These are phyloP conservation scores for Geotrypetes seraphini DNA, from an alignment of 2,797 vertebrate species.

Conservation along the genomic window DNA sequence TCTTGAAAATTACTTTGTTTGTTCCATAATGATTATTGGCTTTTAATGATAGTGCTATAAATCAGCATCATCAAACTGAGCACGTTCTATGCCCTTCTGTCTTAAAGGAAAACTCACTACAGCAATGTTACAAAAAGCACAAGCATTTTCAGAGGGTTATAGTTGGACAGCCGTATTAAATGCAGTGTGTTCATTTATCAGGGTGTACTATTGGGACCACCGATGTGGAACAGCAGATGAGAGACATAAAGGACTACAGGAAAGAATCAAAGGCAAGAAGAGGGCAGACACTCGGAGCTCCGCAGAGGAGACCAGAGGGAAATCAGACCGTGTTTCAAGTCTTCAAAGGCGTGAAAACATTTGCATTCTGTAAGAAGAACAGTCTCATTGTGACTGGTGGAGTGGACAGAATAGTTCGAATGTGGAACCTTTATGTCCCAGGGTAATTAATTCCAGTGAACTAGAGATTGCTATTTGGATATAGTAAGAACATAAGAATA, in stretches of 20 bases:
- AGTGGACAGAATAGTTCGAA: conserved; percentile 46
- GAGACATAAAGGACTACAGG: conserved; percentile 40
- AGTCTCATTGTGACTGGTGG: conserved; percentile 58
- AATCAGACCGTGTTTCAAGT: conserved; percentile 49
- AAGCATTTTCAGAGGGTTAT: no score
- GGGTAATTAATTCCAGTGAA: conserved; percentile 21
- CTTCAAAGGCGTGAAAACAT: conserved; percentile 52
- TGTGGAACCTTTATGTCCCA: conserved; percentile 61
- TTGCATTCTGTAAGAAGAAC: conserved; percentile 49
- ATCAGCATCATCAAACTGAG: no score
- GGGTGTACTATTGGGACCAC: conserved; percentile 41
- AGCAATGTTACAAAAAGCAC: no score
- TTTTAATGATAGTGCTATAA: no score
- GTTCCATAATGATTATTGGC: no score
- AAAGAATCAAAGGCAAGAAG: conserved; percentile 44
- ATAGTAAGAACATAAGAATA: no score
- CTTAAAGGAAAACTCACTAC: no score
- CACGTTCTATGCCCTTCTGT: no score
- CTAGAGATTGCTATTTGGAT: background rate
- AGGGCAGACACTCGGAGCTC: conserved; percentile 17
- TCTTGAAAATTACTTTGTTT: no score
- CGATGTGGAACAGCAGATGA: conserved; percentile 47
- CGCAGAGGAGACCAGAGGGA: conserved; percentile 31
- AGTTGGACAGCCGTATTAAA: background rate
- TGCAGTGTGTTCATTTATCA: conserved; percentile 17